These are phyloP conservation scores for Diplolepis rosae DNA, from an alignment of 2,888 invertebrate species.

Conservation along the genomic window DNA sequence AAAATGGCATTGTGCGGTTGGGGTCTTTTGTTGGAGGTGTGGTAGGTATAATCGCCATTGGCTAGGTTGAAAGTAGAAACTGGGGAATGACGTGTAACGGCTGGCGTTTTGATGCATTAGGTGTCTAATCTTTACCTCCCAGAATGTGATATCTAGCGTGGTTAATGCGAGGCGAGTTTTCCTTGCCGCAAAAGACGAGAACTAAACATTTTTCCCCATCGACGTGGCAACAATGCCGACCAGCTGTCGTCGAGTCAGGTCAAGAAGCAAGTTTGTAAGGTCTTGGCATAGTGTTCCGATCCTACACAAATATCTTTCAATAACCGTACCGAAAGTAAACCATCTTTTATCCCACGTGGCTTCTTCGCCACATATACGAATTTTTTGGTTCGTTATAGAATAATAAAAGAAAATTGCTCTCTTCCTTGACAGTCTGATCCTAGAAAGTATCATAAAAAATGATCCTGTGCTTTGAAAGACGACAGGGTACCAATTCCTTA, in stretches of 20 bases:
- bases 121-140: conserved; percentile 31
- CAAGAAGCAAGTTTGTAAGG: conserved; percentile 26
- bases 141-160: conserved; percentile 31
- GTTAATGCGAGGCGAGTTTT: conserved; percentile 29
- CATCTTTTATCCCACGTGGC: conserved; percentile 16
- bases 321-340: conserved; percentile 26
- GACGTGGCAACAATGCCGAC: conserved; percentile 28
- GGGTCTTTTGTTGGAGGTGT: conserved; percentile 16
- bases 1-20: conserved; percentile 17
- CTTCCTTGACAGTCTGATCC: not conserved
- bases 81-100: conserved; percentile 1
- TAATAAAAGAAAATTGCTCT: conserved; percentile 17
- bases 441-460: conserved; percentile 17
- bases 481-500: not conserved
- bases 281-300: not conserved
- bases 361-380: conserved; percentile 4
- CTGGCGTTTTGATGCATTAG: conserved; percentile 29
- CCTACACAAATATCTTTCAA: not conserved
- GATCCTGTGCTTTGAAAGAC: conserved; percentile 7
- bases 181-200: conserved; percentile 23
- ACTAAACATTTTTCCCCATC: conserved; percentile 18
- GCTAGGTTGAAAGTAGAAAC: not conserved
- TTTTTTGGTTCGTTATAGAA: conserved; percentile 29
- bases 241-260: conserved; percentile 31
- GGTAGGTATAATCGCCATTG: not conserved